phyloP scores from a whole-genome alignment of 2,797 vertebrate species.

The Rhyacichthys aspro region DNA sequence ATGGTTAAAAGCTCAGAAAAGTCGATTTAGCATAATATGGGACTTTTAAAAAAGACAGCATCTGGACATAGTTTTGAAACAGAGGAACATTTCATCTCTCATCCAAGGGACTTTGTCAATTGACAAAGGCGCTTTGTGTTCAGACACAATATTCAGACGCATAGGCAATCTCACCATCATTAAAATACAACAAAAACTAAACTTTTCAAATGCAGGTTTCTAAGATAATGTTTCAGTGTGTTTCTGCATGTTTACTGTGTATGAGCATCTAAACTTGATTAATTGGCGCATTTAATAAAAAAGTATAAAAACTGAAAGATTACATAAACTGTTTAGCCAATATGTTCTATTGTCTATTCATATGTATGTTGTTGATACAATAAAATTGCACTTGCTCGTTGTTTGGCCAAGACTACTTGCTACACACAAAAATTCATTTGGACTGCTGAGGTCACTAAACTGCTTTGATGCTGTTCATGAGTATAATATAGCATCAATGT shows the following conservation, averaged over 20 bases:
- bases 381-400: constrained; percentile 73
- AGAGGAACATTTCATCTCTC: no score
- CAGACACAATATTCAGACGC: no score
- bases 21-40: no score
- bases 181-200: background rate
- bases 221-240: background rate
- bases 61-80: no score
- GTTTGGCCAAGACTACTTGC: constrained; percentile 48
- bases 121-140: no score
- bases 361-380: constrained; percentile 39
- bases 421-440: background rate
- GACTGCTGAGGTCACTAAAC: no score
- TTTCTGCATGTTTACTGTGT: constrained; percentile 81
- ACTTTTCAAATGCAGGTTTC: no score
- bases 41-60: no score
- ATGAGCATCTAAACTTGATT: constrained; percentile 78
- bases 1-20: no score
- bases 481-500: no score
- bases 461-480: no score
- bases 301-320: constrained; percentile 57
- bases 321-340: constrained; percentile 55
- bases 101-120: no score
- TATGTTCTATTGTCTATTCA: constrained; percentile 59
- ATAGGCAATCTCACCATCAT: background rate
- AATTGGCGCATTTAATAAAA: constrained; percentile 79